Evolutionary conservation across 2,797 vertebrate species (phyloP).

Genomic region (Coluber constrictor): DNA sequence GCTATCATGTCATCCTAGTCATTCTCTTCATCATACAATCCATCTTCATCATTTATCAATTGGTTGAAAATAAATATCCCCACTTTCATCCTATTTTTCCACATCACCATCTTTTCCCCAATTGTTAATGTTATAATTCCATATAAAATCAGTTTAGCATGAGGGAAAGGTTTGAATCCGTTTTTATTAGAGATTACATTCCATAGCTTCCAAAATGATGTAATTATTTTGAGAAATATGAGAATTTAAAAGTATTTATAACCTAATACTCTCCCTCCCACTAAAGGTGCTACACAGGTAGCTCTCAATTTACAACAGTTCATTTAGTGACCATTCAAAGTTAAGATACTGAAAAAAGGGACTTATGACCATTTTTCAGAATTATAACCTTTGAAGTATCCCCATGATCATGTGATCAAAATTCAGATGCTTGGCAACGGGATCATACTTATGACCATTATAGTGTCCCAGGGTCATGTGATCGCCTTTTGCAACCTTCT

Average conservation of each 20-base stretch:
- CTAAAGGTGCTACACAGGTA: neutral
- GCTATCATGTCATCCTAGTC: neutral
- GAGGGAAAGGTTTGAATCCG: neutral
- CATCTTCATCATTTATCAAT: neutral
- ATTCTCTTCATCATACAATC: neutral
- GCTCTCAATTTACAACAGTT: neutral
- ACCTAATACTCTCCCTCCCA: neutral
- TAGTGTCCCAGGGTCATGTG: no score
- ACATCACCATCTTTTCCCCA: neutral
- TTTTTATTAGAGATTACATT: neutral
- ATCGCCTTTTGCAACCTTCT: no score
- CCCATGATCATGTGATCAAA: neutral
- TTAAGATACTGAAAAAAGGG: neutral
- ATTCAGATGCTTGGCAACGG: neutral
- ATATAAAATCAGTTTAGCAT: neutral
- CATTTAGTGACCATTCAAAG: neutral
- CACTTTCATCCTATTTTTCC: neutral
- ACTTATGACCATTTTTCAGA: neutral
- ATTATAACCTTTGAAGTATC: neutral
- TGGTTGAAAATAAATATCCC: neutral
- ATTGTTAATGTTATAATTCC: neutral
- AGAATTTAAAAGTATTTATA: neutral
- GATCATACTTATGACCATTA: neutral
- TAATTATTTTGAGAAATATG: neutral
- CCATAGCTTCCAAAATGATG: neutral